A percentile compares a stretch with the other conserved stretches of the same genome.
These are phyloP conservation scores for Polymixis flavicincta DNA, from an alignment of 2,888 invertebrate species.

Conservation along the genomic window DNA sequence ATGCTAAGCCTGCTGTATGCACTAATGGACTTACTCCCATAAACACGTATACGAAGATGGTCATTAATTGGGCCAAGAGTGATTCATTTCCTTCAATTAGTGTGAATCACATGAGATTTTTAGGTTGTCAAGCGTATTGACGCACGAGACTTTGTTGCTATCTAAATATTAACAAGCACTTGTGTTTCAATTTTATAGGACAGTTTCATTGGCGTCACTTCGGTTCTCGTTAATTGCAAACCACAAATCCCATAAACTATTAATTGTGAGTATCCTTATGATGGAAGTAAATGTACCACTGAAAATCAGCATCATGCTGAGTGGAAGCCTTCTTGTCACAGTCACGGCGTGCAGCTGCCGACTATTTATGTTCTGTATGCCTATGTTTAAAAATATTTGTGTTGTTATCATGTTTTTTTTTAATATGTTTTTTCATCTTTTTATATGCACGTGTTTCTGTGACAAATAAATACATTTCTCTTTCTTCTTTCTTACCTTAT, in stretches of 20 bases:
- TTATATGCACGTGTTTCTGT: no score
- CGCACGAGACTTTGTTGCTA: slow-evolving; percentile 68
- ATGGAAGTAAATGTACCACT: slow-evolving; percentile 35
- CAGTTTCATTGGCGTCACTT: slow-evolving; percentile 46
- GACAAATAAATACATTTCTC: no score
- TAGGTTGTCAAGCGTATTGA: slow-evolving; percentile 70
- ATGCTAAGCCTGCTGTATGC: no score
- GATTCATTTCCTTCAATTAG: slow-evolving; percentile 71
- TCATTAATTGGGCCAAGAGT: slow-evolving; percentile 53
- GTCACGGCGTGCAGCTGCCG: no score
- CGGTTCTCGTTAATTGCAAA: slow-evolving; percentile 58
- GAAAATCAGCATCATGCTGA: no score
- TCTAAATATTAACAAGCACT: slow-evolving; percentile 23
- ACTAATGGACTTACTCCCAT: slow-evolving; percentile 7
- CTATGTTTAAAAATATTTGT: no score
- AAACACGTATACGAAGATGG: slow-evolving; percentile 35
- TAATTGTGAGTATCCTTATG: slow-evolving; percentile 10
- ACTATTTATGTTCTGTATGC: no score
- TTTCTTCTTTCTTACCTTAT: no score
- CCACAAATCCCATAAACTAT: slow-evolving; percentile 58
- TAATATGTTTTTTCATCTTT: no score
- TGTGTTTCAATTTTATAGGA: slow-evolving; percentile 35
- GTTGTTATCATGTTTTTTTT: no score
- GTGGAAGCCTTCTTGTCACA: no score
- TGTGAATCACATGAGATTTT: slow-evolving; percentile 75